phyloP scores from a whole-genome alignment of 2,888 invertebrate species.

The Polydrusus tereticollis region DNA sequence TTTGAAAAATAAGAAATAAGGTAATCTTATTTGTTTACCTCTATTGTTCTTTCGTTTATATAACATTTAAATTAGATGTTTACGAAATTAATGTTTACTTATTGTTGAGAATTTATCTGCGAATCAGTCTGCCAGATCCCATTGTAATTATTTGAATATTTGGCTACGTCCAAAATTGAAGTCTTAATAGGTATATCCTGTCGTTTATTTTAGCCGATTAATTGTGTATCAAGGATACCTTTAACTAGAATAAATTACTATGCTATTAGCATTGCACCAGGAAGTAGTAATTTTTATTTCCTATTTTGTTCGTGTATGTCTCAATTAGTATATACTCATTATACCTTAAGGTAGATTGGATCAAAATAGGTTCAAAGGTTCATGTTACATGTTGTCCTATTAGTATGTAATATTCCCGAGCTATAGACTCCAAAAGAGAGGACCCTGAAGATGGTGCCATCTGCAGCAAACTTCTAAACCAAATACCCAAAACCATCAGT shows the following conservation, averaged over 20 bases:
- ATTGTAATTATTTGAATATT: conserved; percentile 2
- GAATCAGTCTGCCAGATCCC: background rate
- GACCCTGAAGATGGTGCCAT: too few relatives aligned
- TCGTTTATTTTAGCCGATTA: background rate
- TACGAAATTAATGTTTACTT: background rate
- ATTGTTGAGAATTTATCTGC: conserved; percentile 6
- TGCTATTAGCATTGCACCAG: background rate
- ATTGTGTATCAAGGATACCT: conserved; percentile 16
- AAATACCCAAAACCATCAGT: too few relatives aligned
- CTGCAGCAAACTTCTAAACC: too few relatives aligned
- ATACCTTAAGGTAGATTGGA: too few relatives aligned
- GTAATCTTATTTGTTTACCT: background rate
- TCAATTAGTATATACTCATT: too few relatives aligned
- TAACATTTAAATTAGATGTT: background rate
- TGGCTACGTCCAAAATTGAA: background rate
- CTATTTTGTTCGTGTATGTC: background rate
- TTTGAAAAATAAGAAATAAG: background rate
- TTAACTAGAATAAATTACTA: background rate
- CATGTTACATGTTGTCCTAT: too few relatives aligned
- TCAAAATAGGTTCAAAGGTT: too few relatives aligned
- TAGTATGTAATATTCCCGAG: too few relatives aligned
- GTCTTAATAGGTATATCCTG: conserved; percentile 16
- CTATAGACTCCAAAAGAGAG: too few relatives aligned
- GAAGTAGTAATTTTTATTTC: background rate
- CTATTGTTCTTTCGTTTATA: background rate